A percentile compares a stretch with the other conserved stretches of the same genome.
phyloP scores from a whole-genome alignment of 2,797 vertebrate genomes.

The Melanotaenia boesemani region DNA sequence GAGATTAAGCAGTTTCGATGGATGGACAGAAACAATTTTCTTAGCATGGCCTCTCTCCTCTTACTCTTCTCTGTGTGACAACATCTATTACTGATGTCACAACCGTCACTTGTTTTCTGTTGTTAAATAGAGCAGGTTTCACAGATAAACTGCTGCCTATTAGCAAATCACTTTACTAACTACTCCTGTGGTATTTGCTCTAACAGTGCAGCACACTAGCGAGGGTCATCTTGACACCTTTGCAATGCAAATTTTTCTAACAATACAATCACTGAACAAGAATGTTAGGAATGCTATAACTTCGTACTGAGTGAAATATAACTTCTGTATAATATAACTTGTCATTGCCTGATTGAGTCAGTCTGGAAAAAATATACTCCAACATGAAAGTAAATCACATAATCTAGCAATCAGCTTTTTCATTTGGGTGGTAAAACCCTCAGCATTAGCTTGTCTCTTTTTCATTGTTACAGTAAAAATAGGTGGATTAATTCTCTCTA shows the following conservation, averaged over 20 bases:
- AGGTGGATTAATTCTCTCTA: conserved; percentile 13
- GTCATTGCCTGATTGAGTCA: conserved; percentile 3
- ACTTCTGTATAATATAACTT: neutral
- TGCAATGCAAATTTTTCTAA: conserved; percentile 16
- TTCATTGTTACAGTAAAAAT: conserved; percentile 3
- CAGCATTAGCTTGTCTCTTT: conserved; percentile 8
- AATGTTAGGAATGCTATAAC: neutral
- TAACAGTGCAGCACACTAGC: conserved; percentile 23
- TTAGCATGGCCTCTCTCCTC: neutral
- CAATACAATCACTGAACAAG: neutral
- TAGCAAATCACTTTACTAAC: neutral
- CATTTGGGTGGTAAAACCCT: conserved; percentile 8
- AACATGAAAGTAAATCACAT: neutral
- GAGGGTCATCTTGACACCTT: conserved; percentile 13
- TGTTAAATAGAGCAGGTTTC: conserved; percentile 6
- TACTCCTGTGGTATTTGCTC: conserved; percentile 15
- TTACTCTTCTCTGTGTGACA: conserved; percentile 4
- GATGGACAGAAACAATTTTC: neutral
- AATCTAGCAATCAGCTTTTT: conserved; percentile 33
- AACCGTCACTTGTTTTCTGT: neutral
- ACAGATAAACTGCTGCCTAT: neutral
- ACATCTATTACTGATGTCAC: conserved; percentile 5
- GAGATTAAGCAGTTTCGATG: conserved; percentile 1
- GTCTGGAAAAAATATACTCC: neutral
- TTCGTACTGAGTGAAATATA: neutral